These are phyloP conservation scores for Peromyscus melanophrys DNA, from an alignment of 2,797 vertebrate genomes.

Conservation along the genomic window DNA sequence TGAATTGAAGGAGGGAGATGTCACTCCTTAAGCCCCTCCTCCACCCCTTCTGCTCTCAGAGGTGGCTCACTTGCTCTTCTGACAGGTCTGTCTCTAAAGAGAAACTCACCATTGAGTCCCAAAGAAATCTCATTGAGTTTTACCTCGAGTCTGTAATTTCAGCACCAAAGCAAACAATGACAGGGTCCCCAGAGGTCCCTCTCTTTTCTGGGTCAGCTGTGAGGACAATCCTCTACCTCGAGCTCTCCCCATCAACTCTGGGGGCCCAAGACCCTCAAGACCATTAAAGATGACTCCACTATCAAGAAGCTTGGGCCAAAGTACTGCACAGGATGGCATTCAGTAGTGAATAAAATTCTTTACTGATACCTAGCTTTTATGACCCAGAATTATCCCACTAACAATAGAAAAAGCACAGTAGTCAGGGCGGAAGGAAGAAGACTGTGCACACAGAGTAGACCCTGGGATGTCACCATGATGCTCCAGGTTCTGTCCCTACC, in stretches of 20 bases:
- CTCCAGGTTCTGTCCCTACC: background rate
- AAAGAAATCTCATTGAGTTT: background rate
- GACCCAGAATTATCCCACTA: background rate
- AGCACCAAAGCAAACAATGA: conserved; percentile 4
- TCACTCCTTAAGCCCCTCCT: background rate
- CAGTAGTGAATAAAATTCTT: conserved; percentile 28
- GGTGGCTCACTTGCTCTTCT: background rate
- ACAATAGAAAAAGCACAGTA: conserved; percentile 6
- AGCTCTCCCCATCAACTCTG: background rate
- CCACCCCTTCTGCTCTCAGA: background rate
- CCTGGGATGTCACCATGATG: background rate
- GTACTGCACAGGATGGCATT: background rate
- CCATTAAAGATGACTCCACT: background rate
- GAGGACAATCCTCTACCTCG: background rate
- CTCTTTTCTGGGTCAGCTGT: background rate
- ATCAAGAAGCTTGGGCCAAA: background rate
- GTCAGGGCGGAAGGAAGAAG: background rate
- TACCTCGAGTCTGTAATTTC: conserved; percentile 26
- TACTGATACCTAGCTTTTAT: background rate
- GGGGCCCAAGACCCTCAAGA: background rate
- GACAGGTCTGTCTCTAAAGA: background rate
- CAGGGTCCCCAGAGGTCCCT: background rate
- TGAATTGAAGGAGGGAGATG: background rate
- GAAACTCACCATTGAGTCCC: background rate
- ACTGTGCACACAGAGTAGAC: background rate